Conservation (phyloP, 2,797 vertebrate genomes). For the Urophycis tenuis region DNA sequence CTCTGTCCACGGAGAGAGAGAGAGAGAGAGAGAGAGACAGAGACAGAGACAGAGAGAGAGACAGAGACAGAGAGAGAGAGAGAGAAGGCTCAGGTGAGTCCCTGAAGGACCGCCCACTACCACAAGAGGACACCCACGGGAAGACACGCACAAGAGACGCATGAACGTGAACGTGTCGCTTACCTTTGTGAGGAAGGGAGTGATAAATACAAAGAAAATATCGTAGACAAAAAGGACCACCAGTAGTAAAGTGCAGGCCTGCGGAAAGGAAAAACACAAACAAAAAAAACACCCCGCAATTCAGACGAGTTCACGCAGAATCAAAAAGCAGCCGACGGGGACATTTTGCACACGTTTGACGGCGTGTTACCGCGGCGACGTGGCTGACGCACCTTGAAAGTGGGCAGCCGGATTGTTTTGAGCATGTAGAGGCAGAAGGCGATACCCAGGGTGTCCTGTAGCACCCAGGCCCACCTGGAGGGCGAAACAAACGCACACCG, state of each 20-base stretch:
- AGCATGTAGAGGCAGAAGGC: conserved; percentile 96
- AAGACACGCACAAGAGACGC: background rate
- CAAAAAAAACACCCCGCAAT: conserved; percentile 17
- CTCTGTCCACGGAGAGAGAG: conserved; percentile 66
- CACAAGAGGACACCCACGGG: too few species aligned
- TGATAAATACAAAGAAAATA: conserved; percentile 95
- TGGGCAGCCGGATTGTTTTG: conserved; percentile 90
- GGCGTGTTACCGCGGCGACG: background rate
- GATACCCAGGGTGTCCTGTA: conserved; percentile 90
- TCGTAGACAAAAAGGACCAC: conserved; percentile 90
- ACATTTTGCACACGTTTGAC: background rate
- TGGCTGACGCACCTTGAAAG: conserved; percentile 80
- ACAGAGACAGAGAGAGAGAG: background rate
- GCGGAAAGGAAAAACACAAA: conserved; percentile 7
- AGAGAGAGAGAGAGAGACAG: too few species aligned
- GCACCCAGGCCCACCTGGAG: conserved; percentile 91
- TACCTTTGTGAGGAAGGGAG: conserved; percentile 90
- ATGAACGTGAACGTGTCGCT: conserved; percentile 8
- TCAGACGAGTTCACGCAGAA: background rate
- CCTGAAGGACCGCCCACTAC: background rate
- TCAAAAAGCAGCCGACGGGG: background rate
- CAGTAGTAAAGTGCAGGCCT: conserved; percentile 92
- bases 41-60: too few species aligned
- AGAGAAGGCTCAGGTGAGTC: background rate
- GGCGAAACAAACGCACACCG: conserved; percentile 18